Evolutionary conservation across 2,797 vertebrate genomes (phyloP).

Genomic region (Muraenolepis orangiensis): DNA sequence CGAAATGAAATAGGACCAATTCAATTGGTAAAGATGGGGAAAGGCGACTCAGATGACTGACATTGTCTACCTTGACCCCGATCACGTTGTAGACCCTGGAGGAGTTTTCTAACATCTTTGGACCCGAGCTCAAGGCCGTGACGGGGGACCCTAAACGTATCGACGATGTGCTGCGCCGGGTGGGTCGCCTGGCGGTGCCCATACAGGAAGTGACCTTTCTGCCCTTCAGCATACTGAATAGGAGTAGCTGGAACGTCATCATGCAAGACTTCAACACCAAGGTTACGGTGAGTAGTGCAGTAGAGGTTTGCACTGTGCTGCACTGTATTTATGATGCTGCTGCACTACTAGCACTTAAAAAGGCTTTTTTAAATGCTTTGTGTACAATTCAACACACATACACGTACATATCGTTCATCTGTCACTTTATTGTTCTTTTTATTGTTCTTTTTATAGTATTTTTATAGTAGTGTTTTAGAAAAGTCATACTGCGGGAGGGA

Average conservation of each 20-base stretch:
- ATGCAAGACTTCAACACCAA: constrained; percentile 81
- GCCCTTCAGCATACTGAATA: constrained; percentile 76
- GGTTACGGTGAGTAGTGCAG: constrained; percentile 71
- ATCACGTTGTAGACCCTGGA: constrained; percentile 76
- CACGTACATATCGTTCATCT: too few relatives aligned
- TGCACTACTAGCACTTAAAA: too few relatives aligned
- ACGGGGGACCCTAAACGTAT: constrained; percentile 80
- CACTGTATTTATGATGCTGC: too few relatives aligned
- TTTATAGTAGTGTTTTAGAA: too few relatives aligned
- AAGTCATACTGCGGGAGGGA: too few relatives aligned
- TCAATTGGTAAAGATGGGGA: neutral
- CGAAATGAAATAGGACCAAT: neutral
- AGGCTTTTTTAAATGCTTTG: too few relatives aligned
- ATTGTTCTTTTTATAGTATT: too few relatives aligned
- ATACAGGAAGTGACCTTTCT: constrained; percentile 81
- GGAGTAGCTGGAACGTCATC: constrained; percentile 78
- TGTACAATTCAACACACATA: too few relatives aligned
- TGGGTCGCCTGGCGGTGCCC: constrained; percentile 78
- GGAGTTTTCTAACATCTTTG: constrained; percentile 87
- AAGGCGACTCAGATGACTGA: neutral
- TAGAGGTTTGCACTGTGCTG: too few relatives aligned
- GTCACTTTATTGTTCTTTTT: too few relatives aligned
- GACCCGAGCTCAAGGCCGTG: constrained; percentile 84
- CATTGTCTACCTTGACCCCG: neutral
- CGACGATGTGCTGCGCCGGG: constrained; percentile 75